phyloP scores from a whole-genome alignment of 2,888 invertebrate genomes.

The Nemurella pictetii region DNA sequence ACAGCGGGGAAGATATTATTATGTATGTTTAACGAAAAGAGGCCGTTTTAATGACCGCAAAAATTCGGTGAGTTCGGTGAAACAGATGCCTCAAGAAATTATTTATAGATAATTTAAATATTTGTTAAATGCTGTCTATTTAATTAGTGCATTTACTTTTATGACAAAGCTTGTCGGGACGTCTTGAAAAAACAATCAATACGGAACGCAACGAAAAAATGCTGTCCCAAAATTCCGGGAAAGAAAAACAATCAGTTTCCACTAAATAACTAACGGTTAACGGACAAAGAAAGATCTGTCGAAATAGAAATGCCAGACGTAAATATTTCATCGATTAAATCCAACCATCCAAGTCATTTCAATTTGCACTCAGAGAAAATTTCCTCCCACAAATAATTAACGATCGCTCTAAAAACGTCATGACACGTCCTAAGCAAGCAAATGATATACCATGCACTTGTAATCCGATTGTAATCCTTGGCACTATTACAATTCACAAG shows the following conservation, averaged over 20 bases:
- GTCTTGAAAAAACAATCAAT: background rate
- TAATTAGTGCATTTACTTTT: background rate
- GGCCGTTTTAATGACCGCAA: background rate
- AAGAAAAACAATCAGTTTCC: background rate
- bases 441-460: too few relatives aligned
- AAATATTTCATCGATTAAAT: background rate
- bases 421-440: background rate
- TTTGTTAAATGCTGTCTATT: background rate
- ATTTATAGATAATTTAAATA: background rate
- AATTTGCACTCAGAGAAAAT: background rate
- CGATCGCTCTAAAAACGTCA: background rate
- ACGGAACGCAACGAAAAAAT: background rate
- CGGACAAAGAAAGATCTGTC: background rate
- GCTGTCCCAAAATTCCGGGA: background rate
- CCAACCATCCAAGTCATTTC: background rate
- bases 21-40: background rate
- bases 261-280: background rate
- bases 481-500: background rate
- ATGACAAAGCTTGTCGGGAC: background rate
- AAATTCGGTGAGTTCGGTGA: background rate
- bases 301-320: background rate
- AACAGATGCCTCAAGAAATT: background rate
- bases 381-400: background rate
- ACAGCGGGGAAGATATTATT: too few relatives aligned
- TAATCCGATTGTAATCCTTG: background rate